Conservation (phyloP, 2,888 invertebrate genomes). For the Spialia ferax region DNA sequence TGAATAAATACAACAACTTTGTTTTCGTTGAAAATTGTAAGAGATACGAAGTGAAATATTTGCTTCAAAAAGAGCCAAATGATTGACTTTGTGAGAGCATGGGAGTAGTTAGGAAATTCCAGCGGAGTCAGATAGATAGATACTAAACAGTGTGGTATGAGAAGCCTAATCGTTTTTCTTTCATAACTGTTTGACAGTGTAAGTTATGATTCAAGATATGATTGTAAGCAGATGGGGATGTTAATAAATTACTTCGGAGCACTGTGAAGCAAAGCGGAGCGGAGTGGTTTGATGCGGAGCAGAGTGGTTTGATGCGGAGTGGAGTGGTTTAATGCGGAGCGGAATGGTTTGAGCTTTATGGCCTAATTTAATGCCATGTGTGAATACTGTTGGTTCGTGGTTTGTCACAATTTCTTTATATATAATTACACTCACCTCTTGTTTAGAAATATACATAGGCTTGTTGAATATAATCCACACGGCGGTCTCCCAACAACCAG, state of each 20-base stretch:
- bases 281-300: neutral
- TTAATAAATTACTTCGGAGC: neutral
- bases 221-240: no score
- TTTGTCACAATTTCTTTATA: neutral
- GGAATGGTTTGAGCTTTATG: neutral
- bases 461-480: conserved; percentile 99
- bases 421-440: conserved; percentile 90
- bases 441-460: conserved; percentile 98
- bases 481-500: conserved; percentile 99
- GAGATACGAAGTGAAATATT: no score
- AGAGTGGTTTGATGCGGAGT: neutral
- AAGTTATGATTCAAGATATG: no score
- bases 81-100: no score
- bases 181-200: neutral
- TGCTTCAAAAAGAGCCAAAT: no score
- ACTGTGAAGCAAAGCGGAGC: neutral
- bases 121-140: no score
- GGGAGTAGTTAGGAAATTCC: no score
- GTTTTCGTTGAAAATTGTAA: no score
- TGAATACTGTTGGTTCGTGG: neutral
- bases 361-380: no score
- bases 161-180: neutral
- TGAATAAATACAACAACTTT: no score
- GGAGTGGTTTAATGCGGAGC: neutral
- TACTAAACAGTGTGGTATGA: neutral